Base-by-base conservation (phyloP, 2,113 vertebrate species). In the Columba livia region DNA sequence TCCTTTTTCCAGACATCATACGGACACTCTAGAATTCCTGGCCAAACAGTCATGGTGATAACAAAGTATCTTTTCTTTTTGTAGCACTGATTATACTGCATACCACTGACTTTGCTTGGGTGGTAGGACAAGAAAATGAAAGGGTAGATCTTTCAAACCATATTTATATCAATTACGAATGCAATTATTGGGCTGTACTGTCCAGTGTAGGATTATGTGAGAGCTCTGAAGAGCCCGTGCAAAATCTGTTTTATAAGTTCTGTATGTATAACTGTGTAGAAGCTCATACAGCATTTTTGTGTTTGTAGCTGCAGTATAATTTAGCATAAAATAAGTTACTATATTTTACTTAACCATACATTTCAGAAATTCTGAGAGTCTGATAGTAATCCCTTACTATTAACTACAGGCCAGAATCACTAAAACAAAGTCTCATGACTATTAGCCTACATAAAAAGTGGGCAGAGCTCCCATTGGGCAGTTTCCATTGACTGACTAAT, bases 111-210 rank as follows among this genome's bases (percentile, higher is more conserved):
- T 58, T 70, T 75, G 6, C n/a, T 53, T 90, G 24, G 3, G 16
- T 40, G 72, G 14, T 18, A 60, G 44, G 42, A 19, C 15, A 61
- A 34, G 8, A 75, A 53, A 85, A n/a, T 20, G 36, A 74, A 94
- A 71, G 25, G 17, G 4, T 56, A 40, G 3, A 11, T 78, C 0
- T 12, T 65, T 90, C 31, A 79, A 70, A 85, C 70, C 14, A 5
- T 29, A 18, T 7, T 61, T 28, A 29, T 69, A 50, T 23, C 4
- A n/a, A 4, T 47, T 31, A 28, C 6, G 85, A 28, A 64, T 67
- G 6, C 19, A 47, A 0, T 72, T 15, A 13, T 71, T 89, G 2
- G 0, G 3, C 12, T 57, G 12, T 78, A 28, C 3, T 50, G 15
- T 42, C 17, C 54, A 73, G 15, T 60, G 14, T 19, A 79, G 32